Base-by-base conservation (phyloP, 2,113 vertebrate species). In the Thunnus thynnus region DNA sequence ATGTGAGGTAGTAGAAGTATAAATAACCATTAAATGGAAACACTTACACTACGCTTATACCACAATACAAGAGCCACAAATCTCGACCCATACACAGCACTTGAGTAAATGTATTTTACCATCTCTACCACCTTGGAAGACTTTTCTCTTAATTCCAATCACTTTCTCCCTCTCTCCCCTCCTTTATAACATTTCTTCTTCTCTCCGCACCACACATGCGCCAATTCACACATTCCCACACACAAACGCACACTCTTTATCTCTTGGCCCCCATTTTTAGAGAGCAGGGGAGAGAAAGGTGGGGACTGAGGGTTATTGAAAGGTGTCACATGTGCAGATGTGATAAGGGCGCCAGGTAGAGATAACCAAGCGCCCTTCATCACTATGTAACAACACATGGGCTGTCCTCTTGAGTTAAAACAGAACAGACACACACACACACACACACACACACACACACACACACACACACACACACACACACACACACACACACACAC, bases 291-390 rank as follows among this genome's bases (percentile, higher is more conserved):
- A 78, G 66, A 75, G 74, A 86, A 79, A 83, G 77, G 76, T 83
- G 57, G 18, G 10, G 75, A 80, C 76, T 68, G 85, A 82, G 86
- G 86, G 87, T 83, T 86, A 91, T 79, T 92, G 91, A 92, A 90
- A 92, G 83, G 86, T 89, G 91, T 90, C 86, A 91, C 89, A 89
- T 89, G 90, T 92, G 88, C 85, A 84, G 84, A 90, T 91, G 88
- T 85, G 91, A 93, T 93, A 91, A 92, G 77, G 67, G 80, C 62
- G 85, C 88, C 69, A 79, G 83, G 85, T 86, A 72, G 63, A 91
- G 90, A 92, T 91, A 93, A 89, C 83, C 89, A 77, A 83, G 82
- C 54, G 50, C 52, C 83, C 91, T 91, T 91, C 89, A 87, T 88
- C 90, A 86, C 85, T 83, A 86, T 76, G 71, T 76, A 89, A 84